Percentiles rank a stretch among this genome's conserved stretches.
These are phyloP conservation scores for Actinostola sp. DNA, from an alignment of 92 coral and sea anemone genomes.

Conservation along the genomic window DNA sequence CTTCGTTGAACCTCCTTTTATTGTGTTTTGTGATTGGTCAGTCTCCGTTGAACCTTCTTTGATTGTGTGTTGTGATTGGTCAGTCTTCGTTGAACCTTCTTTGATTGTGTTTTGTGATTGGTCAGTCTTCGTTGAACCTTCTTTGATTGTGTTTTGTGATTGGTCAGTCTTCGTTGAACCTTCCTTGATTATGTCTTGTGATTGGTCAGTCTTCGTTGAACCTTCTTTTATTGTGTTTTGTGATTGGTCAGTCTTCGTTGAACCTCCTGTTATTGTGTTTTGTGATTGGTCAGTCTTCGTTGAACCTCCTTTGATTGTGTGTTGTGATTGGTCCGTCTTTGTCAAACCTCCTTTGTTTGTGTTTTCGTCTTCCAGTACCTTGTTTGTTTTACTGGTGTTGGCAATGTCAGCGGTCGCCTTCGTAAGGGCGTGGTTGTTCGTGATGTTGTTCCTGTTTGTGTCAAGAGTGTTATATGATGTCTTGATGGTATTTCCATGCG, in stretches of 20 bases:
- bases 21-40: background rate
- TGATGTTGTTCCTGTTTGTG: background rate
- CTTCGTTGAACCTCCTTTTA: background rate
- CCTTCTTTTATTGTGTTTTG: background rate
- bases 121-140: background rate
- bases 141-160: background rate
- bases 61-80: slow-evolving; percentile 3
- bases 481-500: slow-evolving; percentile 1
- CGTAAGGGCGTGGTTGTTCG: too few relatives aligned
- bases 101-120: background rate
- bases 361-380: background rate
- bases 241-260: background rate
- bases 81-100: background rate
- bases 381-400: background rate
- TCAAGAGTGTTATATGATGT: background rate
- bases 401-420: background rate
- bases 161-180: background rate
- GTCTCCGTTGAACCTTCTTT: background rate
- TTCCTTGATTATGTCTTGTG: background rate
- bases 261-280: background rate
- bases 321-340: slow-evolving; percentile 17
- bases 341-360: slow-evolving; percentile 3
- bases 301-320: slow-evolving; percentile 11
- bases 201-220: background rate
- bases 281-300: background rate